Evolutionary conservation across 2,113 vertebrate species (phyloP), one percentile per base, ranked within the genome.

Genomic region (Dromas ardeola): DNA sequence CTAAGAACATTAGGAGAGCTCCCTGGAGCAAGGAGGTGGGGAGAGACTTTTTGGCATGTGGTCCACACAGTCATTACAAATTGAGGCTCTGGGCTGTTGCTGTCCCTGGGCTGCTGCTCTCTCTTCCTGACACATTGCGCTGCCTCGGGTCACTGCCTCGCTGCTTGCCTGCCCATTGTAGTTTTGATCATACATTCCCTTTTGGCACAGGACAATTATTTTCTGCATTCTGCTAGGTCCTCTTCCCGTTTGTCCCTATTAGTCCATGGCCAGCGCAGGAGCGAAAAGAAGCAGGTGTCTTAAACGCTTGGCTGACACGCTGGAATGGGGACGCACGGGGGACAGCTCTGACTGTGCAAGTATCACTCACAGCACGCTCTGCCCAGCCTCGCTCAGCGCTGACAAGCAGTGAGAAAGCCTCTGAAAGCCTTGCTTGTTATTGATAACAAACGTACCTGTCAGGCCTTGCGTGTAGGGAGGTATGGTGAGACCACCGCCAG

Each of bases 91-190:
- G 97, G 88, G 97, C 92, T 91, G 93, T 79, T 80, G 86, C 79
- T 49, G 92, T 97, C 96, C 97, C 98, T 91, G 94, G 92, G 94
- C 97, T 95, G 97, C 97, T 98, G 97, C 94, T 97, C 79, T 95
- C 96, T 94, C 83, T 93, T 79, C 79, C 88, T 96, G 95, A 97
- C 91, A 97, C 96, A 97, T 96, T 98, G 96, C 4, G 0, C 92
- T 96, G 97, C 97, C 94, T 97, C 90, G 95, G 97, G 97, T 97
- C 97, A 98, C 93, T 86, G 95, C 95, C 95, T 98, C 97, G 5
- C 97, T 86, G 81, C 89, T 96, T 94, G 95, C 92, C 88, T 97
- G 96, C 94, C 96, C 95, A 90, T 90, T 96, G 88, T 94, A 95
- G 91, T 96, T 97, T 96, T 92, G 96, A 95, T 95, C 91, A 93